phyloP scores from a whole-genome alignment of 2,113 vertebrate species.

The Monopterus albus region DNA sequence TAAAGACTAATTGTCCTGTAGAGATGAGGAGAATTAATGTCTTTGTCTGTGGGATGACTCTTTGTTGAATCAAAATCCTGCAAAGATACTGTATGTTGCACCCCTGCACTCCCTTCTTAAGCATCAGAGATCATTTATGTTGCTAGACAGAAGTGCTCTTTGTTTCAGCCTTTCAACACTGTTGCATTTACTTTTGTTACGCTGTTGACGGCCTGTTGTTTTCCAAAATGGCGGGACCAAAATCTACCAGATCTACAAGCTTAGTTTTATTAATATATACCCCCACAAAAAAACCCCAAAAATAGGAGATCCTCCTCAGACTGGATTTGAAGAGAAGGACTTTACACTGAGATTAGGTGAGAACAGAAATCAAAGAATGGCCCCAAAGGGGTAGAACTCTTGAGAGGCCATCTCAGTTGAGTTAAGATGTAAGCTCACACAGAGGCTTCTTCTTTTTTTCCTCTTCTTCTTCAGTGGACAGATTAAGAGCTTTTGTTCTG shows the following conservation, averaged over 20 bases:
- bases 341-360: neutral
- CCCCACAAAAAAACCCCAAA: neutral
- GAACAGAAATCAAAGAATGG: neutral
- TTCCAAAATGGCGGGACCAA: conserved; percentile 64
- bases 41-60: conserved; percentile 44
- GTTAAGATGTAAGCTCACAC: neutral
- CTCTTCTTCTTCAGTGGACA: neutral
- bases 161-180: conserved; percentile 43
- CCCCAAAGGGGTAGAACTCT: conserved; percentile 23
- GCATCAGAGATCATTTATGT: conserved; percentile 30
- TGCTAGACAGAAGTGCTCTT: conserved; percentile 53
- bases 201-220: conserved; percentile 45
- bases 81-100: conserved; percentile 51
- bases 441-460: neutral
- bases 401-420: neutral
- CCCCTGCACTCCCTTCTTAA: conserved; percentile 45
- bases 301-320: neutral
- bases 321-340: conserved; percentile 11
- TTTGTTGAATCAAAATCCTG: conserved; percentile 39
- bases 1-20: conserved; percentile 56
- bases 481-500: conserved; percentile 7
- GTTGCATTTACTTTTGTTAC: conserved; percentile 37
- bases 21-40: conserved; percentile 42
- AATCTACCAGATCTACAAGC: conserved; percentile 13
- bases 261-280: neutral